phyloP scores from a whole-genome alignment of 2,797 vertebrate species.

The Cuculus canorus region DNA sequence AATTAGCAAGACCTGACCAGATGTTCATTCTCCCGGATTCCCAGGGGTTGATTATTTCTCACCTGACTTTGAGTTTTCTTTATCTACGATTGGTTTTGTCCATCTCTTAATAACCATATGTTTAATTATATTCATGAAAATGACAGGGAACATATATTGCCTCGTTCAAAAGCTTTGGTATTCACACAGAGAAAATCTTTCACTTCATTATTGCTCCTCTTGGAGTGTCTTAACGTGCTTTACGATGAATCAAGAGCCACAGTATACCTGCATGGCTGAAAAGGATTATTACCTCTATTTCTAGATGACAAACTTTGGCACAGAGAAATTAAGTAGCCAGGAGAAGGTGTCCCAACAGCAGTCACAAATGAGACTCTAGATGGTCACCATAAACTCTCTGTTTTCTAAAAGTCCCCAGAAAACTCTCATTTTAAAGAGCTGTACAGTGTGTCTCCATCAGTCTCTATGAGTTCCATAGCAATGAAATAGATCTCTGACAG shows the following conservation, averaged over 20 bases:
- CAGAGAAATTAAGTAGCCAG: not conserved
- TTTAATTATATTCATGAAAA: slow-evolving; percentile 29
- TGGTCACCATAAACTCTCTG: not conserved
- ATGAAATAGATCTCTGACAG: not conserved
- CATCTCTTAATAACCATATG: not conserved
- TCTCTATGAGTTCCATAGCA: not conserved
- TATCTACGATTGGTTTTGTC: not conserved
- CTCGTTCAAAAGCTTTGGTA: slow-evolving; percentile 1
- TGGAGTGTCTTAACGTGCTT: slow-evolving; percentile 76
- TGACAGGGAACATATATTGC: not conserved
- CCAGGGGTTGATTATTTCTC: not conserved
- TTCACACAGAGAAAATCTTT: slow-evolving; percentile 55
- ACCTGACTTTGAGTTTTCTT: slow-evolving; percentile 7
- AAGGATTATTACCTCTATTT: slow-evolving; percentile 53
- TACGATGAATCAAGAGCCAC: slow-evolving; percentile 34
- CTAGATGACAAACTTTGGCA: slow-evolving; percentile 44
- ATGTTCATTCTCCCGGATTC: not conserved
- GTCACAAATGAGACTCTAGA: not conserved
- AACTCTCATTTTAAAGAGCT: not conserved
- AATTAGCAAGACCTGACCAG: not conserved
- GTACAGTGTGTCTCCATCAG: not conserved
- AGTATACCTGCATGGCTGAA: not conserved
- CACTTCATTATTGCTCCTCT: slow-evolving; percentile 71
- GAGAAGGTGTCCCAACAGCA: not conserved
- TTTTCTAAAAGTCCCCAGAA: not conserved